Evolutionary conservation across 2,113 vertebrate genomes (phyloP).

Genomic region (Hepsetus odoe): DNA sequence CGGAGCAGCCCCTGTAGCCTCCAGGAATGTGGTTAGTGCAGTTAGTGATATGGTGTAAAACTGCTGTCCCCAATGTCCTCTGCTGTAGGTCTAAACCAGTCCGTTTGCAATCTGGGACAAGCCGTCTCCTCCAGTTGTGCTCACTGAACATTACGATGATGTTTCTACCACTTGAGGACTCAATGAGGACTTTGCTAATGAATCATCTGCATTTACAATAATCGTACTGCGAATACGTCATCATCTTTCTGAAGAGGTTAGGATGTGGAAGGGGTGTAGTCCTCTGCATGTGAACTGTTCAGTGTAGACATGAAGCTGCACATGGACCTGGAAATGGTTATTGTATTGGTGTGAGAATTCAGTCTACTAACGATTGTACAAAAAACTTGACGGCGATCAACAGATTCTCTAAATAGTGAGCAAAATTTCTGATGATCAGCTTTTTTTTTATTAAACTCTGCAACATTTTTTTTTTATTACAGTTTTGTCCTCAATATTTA

Average conservation of each 20-base stretch:
- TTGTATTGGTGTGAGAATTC: neutral
- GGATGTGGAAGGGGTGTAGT: neutral
- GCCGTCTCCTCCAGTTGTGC: neutral
- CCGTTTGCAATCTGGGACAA: neutral
- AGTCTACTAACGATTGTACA: slow-evolving; percentile 22
- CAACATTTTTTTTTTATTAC: neutral
- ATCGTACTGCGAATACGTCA: neutral
- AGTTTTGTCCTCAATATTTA: neutral
- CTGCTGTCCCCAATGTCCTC: neutral
- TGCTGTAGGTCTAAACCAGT: neutral
- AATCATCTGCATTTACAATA: neutral
- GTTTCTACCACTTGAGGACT: neutral
- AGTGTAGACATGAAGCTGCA: neutral
- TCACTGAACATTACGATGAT: slow-evolving; percentile 26
- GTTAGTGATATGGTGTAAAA: slow-evolving; percentile 41
- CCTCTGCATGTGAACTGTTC: slow-evolving; percentile 23
- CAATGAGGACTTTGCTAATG: neutral
- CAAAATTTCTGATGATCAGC: neutral
- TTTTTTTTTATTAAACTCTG: neutral
- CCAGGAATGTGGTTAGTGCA: neutral
- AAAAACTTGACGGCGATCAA: slow-evolving; percentile 8
- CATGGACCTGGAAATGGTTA: neutral
- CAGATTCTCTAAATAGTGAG: neutral
- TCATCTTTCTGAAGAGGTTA: neutral
- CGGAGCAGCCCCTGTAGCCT: neutral